Conservation (phyloP, 2,797 vertebrate species). For the Mionectes olivaceus region DNA sequence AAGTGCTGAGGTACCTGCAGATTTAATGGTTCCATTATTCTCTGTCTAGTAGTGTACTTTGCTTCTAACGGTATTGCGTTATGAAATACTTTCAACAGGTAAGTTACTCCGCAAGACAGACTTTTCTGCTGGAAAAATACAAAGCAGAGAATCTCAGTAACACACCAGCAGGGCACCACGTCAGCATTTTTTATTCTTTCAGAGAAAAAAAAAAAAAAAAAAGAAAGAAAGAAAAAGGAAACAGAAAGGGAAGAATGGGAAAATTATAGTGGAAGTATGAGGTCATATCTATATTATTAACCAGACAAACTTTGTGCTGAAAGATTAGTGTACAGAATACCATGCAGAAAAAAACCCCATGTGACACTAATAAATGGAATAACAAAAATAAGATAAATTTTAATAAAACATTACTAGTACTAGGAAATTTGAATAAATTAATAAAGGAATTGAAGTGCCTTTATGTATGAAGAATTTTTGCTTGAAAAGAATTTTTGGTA, state of each 20-base stretch:
- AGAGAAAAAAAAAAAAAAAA: accelerated
- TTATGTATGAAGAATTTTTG: not conserved
- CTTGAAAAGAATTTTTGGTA: not conserved
- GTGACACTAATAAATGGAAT: not conserved
- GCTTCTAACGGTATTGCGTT: not conserved
- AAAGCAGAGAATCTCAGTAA: not conserved
- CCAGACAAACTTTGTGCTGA: not conserved
- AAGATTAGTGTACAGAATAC: not conserved
- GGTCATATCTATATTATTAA: not conserved
- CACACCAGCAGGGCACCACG: not conserved
- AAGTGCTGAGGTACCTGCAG: not conserved
- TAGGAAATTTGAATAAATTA: not conserved
- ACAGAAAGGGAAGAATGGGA: not conserved
- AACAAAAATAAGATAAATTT: not conserved
- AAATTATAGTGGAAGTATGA: not conserved
- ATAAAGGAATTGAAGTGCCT: not conserved
- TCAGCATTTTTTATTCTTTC: not conserved
- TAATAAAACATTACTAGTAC: not conserved
- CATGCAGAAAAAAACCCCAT: not conserved
- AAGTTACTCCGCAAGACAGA: not conserved
- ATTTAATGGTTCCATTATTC: not conserved
- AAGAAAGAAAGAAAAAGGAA: not conserved
- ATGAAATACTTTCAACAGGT: not conserved
- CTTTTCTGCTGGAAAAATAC: not conserved
- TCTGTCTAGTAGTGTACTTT: not conserved